phyloP scores from a whole-genome alignment of 2,113 vertebrate species.

The Callipepla squamata region DNA sequence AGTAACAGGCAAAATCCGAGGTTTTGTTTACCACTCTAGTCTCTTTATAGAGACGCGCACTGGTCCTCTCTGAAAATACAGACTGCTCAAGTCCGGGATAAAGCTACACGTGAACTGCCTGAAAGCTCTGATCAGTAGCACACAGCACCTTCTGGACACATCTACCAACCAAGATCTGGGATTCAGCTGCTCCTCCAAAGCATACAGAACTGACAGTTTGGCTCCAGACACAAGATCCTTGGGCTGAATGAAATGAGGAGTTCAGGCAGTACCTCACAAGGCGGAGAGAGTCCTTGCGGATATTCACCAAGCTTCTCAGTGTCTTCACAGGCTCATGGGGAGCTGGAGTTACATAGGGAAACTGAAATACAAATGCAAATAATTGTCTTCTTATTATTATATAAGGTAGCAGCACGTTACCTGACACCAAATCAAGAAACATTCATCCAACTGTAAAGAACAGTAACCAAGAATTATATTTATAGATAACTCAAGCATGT shows the following conservation, averaged over 20 bases:
- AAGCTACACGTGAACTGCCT: background rate
- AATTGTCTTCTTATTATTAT: background rate
- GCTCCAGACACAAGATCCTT: background rate
- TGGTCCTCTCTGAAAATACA: background rate
- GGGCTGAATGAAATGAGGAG: background rate
- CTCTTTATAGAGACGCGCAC: background rate
- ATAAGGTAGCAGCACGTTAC: background rate
- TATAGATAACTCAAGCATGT: background rate
- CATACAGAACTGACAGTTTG: background rate
- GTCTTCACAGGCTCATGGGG: conserved; percentile 98
- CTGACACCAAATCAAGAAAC: background rate
- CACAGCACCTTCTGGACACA: background rate
- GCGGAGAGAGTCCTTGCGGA: conserved; percentile 95
- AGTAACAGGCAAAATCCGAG: background rate
- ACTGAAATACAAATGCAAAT: conserved; percentile 78
- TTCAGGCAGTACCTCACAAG: conserved; percentile 86
- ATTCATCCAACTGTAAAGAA: background rate
- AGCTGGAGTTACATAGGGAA: conserved; percentile 95
- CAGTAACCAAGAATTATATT: background rate
- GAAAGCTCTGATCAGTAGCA: background rate
- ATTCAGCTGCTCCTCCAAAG: background rate
- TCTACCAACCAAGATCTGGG: background rate
- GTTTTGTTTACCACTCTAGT: background rate
- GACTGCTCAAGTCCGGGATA: background rate
- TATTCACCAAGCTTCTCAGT: conserved; percentile 94